phyloP scores from a whole-genome alignment of 2,113 vertebrate genomes.

The Takifugu bimaculatus region DNA sequence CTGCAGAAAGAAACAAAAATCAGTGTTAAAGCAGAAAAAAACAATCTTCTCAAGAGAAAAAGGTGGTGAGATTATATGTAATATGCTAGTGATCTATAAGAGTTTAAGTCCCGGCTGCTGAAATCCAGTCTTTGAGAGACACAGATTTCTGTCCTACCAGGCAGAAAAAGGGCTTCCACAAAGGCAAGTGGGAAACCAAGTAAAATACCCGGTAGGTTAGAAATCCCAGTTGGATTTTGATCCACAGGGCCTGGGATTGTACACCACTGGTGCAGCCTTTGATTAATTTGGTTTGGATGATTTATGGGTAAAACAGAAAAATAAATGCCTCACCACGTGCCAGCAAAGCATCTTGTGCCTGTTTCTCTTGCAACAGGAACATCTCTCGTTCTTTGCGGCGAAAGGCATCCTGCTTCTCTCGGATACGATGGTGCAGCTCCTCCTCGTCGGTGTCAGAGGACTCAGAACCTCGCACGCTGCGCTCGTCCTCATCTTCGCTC shows the following conservation, averaged over 20 bases:
- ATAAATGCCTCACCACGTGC: slow-evolving; percentile 57
- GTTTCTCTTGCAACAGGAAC: slow-evolving; percentile 86
- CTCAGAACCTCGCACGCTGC: slow-evolving; percentile 88
- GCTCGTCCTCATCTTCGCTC: slow-evolving; percentile 89
- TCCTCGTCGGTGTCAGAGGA: slow-evolving; percentile 98
- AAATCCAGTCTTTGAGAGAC: too few relatives aligned
- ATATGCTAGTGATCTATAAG: too few relatives aligned
- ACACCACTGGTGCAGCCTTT: too few relatives aligned
- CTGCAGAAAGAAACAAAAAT: slow-evolving; percentile 62
- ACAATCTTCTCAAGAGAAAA: too few relatives aligned
- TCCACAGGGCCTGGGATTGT: too few relatives aligned
- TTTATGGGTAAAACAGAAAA: neutral
- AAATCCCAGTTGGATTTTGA: too few relatives aligned
- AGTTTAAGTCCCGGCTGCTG: too few relatives aligned
- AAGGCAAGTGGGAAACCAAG: too few relatives aligned
- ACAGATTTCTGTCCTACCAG: too few relatives aligned
- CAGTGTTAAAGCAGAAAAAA: neutral
- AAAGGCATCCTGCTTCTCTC: slow-evolving; percentile 98
- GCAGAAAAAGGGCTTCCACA: too few relatives aligned
- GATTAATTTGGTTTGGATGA: neutral
- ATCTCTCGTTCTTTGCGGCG: slow-evolving; percentile 94
- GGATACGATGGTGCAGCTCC: slow-evolving; percentile 92
- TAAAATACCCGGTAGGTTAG: too few relatives aligned
- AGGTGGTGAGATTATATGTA: too few relatives aligned
- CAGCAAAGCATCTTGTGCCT: slow-evolving; percentile 80